Conservation (phyloP, 2,113 vertebrate species). For the Nymphicus hollandicus region DNA sequence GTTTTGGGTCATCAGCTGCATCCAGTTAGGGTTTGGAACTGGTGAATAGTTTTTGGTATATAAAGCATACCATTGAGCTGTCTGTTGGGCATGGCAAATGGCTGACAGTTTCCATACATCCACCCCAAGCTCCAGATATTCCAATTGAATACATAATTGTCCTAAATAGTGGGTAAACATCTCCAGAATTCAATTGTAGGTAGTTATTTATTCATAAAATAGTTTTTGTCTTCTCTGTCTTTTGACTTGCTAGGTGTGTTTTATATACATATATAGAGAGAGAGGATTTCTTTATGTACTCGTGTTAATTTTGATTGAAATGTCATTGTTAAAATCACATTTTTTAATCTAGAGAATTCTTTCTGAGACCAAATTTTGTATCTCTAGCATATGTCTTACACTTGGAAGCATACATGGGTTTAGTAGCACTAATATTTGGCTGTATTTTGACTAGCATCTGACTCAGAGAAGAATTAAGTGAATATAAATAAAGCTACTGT, state of each 20-base stretch:
- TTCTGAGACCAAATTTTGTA: neutral
- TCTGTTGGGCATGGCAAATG: neutral
- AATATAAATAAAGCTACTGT: neutral
- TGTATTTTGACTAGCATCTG: neutral
- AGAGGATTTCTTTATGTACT: accelerated
- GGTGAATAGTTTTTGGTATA: neutral
- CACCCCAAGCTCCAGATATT: neutral
- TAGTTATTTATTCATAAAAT: neutral
- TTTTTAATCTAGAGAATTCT: neutral
- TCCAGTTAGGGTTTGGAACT: neutral
- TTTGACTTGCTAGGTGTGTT: neutral
- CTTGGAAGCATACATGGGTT: neutral
- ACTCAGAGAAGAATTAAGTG: neutral
- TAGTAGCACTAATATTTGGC: neutral
- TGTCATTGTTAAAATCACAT: neutral
- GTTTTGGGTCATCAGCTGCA: neutral
- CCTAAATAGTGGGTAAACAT: neutral
- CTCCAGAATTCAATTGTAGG: neutral
- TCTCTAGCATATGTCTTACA: neutral
- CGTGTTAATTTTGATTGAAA: neutral
- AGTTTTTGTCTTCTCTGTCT: neutral
- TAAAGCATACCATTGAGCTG: neutral
- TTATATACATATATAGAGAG: neutral
- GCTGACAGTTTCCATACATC: neutral
- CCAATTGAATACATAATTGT: neutral